Conservation (phyloP, 64 coral and sea anemone genomes). For the Porites australiensis region DNA sequence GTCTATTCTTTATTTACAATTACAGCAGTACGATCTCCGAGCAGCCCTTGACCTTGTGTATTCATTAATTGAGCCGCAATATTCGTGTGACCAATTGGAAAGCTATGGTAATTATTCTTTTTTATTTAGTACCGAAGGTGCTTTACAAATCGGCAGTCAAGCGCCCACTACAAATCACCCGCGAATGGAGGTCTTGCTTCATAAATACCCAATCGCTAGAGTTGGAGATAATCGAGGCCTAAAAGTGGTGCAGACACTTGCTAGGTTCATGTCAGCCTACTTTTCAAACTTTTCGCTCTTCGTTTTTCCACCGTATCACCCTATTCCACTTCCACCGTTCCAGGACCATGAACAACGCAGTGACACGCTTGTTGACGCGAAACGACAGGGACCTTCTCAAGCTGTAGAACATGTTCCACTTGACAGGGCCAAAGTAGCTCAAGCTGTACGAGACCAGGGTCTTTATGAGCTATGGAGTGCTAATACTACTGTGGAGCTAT, state of each 20-base stretch:
- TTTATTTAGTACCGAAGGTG: constrained; percentile 26
- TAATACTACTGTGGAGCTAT: constrained; percentile 78
- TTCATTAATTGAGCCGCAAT: constrained; percentile 64
- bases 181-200: constrained; percentile 66
- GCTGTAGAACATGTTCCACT: constrained; percentile 57
- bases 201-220: constrained; percentile 84
- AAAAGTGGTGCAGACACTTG: constrained; percentile 81
- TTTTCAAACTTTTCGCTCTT: constrained; percentile 94
- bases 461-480: constrained; percentile 88
- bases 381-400: constrained; percentile 42
- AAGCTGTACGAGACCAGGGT: constrained; percentile 81
- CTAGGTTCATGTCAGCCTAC: constrained; percentile 91
- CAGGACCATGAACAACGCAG: constrained; percentile 3
- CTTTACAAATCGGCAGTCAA: constrained; percentile 33
- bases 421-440: constrained; percentile 68
- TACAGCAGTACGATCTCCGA: constrained; percentile 92
- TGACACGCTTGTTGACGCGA: neutral
- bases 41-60: constrained; percentile 62
- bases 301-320: constrained; percentile 74
- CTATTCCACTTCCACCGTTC: constrained; percentile 70
- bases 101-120: constrained; percentile 49
- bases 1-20: constrained; percentile 83
- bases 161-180: constrained; percentile 41
- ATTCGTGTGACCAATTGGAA: constrained; percentile 61
- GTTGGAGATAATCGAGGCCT: constrained; percentile 77